These are phyloP conservation scores for Gonioctena quinquepunctata DNA, from an alignment of 1,140 invertebrate species.

Conservation along the genomic window DNA sequence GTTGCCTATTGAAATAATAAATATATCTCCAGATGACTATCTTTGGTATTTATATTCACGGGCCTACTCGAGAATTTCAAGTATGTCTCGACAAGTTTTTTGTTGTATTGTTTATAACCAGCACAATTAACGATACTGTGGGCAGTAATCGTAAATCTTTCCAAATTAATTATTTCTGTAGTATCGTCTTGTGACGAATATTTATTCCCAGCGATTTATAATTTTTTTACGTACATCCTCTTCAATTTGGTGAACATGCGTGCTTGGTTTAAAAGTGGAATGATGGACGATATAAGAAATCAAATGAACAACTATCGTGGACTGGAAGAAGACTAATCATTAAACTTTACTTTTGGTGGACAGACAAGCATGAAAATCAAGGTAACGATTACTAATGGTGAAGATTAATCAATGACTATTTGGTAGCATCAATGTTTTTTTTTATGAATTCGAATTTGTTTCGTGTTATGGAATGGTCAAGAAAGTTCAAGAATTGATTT, in stretches of 20 bases:
- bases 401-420: neutral
- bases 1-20: conserved; percentile 1
- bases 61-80: conserved; percentile 3
- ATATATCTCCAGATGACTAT: conserved; percentile 6
- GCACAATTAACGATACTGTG: conserved; percentile 5
- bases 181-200: neutral
- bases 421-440: too few species aligned
- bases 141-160: conserved; percentile 6
- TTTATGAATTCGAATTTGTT: too few species aligned
- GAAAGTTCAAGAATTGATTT: too few species aligned
- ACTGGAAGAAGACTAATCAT: neutral
- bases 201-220: neutral
- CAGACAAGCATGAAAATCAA: neutral
- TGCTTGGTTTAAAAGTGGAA: too few species aligned
- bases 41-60: conserved; percentile 2
- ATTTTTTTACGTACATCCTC: neutral
- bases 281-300: neutral
- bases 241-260: neutral
- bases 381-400: neutral
- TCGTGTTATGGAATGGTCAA: too few species aligned
- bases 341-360: neutral
- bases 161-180: neutral
- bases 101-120: conserved; percentile 13
- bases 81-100: neutral
- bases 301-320: neutral